Conservation (phyloP, 2,888 invertebrate genomes). For the Ctena decussata region DNA sequence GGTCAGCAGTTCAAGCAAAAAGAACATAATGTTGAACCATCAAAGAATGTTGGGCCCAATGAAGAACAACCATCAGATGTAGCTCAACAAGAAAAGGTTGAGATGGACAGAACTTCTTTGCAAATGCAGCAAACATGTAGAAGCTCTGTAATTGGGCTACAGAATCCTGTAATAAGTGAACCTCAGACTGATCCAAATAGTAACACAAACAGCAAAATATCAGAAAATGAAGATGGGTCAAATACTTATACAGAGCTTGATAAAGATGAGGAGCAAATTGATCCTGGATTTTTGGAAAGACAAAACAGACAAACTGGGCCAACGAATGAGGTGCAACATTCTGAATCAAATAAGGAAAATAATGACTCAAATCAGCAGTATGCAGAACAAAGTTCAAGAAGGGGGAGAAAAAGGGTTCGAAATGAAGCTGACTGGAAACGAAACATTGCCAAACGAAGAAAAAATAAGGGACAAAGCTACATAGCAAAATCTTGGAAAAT, state of each 20-base stretch:
- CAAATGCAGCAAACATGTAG: background rate
- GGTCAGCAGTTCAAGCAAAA: too few relatives aligned
- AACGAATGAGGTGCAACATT: background rate
- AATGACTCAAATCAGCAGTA: background rate
- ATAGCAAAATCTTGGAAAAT: background rate
- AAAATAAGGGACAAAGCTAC: constrained; percentile 34
- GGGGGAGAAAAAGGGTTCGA: constrained; percentile 23
- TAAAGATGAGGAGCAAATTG: too few relatives aligned
- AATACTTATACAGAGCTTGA: background rate
- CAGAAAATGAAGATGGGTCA: background rate
- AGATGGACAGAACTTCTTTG: background rate
- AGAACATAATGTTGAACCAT: background rate
- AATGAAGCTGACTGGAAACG: constrained; percentile 22
- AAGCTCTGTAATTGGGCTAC: background rate
- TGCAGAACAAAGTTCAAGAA: background rate
- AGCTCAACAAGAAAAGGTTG: background rate
- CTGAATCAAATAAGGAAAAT: background rate
- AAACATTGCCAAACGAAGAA: constrained; percentile 29
- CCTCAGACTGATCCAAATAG: background rate
- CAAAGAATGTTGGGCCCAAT: background rate
- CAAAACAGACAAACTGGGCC: background rate
- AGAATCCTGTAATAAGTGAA: background rate
- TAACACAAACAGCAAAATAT: background rate
- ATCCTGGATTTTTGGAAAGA: background rate
- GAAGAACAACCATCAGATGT: background rate